Conservation (phyloP, 2,113 vertebrate genomes). For the Empidonax alnorum region DNA sequence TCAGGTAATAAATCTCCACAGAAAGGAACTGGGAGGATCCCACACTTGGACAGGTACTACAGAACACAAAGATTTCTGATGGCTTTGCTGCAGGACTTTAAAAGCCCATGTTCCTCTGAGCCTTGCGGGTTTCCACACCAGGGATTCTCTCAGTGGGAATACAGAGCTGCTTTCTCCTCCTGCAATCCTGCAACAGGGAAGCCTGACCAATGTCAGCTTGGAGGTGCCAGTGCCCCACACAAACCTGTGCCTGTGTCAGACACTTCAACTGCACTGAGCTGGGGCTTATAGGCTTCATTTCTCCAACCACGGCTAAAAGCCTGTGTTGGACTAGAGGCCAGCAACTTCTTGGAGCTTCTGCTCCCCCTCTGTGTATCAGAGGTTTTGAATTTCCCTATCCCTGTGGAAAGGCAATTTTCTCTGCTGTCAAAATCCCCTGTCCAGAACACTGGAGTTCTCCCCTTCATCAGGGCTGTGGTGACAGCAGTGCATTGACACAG, state of each 20-base stretch:
- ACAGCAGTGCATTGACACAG: background rate
- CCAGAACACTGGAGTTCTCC: background rate
- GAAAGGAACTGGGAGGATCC: background rate
- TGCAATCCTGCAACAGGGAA: background rate
- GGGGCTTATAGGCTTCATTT: rapidly evolving
- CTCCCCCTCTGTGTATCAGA: background rate
- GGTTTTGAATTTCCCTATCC: background rate
- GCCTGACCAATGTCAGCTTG: background rate
- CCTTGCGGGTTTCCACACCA: background rate
- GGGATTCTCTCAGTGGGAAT: background rate
- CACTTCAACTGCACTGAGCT: background rate
- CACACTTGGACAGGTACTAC: background rate
- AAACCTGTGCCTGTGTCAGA: background rate
- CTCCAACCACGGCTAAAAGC: background rate
- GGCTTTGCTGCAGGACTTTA: background rate
- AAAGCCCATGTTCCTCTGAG: background rate
- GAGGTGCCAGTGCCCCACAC: background rate
- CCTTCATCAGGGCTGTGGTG: rapidly evolving
- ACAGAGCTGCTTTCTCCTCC: background rate
- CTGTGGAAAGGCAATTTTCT: background rate
- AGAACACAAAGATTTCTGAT: background rate
- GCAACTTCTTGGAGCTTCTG: background rate
- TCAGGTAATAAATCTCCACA: background rate
- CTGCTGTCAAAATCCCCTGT: background rate
- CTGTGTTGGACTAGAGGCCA: background rate